Evolutionary conservation across 2,113 vertebrate species (phyloP).

Genomic region (Pomatostomus ruficeps): DNA sequence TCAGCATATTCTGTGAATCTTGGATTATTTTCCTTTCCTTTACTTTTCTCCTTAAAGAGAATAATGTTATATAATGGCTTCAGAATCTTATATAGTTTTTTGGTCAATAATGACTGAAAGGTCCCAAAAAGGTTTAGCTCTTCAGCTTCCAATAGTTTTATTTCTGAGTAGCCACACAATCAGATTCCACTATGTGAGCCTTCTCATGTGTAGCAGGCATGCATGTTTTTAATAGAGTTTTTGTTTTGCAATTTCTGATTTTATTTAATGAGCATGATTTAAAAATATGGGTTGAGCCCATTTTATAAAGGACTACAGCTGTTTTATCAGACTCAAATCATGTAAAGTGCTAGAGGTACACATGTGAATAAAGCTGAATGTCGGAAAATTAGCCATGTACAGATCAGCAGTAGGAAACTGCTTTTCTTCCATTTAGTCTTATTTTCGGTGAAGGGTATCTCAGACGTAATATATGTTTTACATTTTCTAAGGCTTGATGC

Average conservation of each 20-base stretch:
- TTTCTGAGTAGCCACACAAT: neutral
- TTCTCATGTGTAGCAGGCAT: neutral
- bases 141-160: neutral
- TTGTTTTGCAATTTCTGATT: neutral
- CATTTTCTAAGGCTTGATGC: neutral
- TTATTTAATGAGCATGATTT: neutral
- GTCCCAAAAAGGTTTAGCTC: neutral
- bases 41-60: neutral
- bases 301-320: neutral
- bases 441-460: neutral
- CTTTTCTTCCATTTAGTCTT: neutral
- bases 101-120: neutral
- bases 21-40: neutral
- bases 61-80: neutral
- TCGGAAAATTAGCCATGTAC: neutral
- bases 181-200: neutral
- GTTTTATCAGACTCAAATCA: neutral
- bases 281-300: accelerated
- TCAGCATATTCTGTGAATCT: neutral
- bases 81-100: neutral
- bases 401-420: neutral
- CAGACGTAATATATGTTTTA: neutral
- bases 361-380: neutral
- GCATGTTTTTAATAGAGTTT: neutral
- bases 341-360: neutral